Base-by-base conservation (phyloP, 30 jellyfish, hydroid and myxozoan species). In the Hydra vulgaris region DNA sequence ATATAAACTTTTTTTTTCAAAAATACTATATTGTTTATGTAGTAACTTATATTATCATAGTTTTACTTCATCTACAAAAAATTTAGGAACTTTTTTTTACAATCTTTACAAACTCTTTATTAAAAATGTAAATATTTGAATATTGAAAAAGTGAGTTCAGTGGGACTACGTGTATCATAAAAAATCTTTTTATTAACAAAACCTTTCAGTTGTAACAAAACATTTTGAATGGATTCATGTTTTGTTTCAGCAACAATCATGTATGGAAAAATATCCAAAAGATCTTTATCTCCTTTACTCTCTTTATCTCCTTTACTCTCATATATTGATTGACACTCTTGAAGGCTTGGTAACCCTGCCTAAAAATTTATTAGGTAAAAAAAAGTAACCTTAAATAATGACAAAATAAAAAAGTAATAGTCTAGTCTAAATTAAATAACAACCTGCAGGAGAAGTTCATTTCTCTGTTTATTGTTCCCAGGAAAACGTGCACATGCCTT, bases 361-460 rank as follows among this genome's bases (percentile, higher is more conserved):
- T 40, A 40, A 40, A 40, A 40, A 40, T 12, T 40, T 3, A 40
- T 40, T 3, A 12, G 61, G 61, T 40, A 40, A 40, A 40, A 40
- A 40, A 40, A 40, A 40, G n/a, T n/a, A n/a, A n/a, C n/a, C n/a
- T n/a, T n/a, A n/a, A n/a, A n/a, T n/a, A 0, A 68, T 82, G 17
- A 23, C 17, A 17, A 56, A 17, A 56, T 56, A 56, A 56, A 17
- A 56, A 56, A n/a, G 17, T 56, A 56, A 56, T 17, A 17, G 18
- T 17, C 17, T 17, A 17, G 17, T 56, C n/a, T 56, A n/a, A 17
- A 56, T 20, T 26, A 23, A 76, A 23, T 4, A 4, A 16, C n/a
- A 7, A 86, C 95, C 90, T 81, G 61, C 54, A 25, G 73, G 23
- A 80, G 89, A 53, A 86, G 22, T n/a, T 86, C 95, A 40, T 86